phyloP scores from a whole-genome alignment of 2,888 invertebrate species.

The Drosophila mulleri region DNA sequence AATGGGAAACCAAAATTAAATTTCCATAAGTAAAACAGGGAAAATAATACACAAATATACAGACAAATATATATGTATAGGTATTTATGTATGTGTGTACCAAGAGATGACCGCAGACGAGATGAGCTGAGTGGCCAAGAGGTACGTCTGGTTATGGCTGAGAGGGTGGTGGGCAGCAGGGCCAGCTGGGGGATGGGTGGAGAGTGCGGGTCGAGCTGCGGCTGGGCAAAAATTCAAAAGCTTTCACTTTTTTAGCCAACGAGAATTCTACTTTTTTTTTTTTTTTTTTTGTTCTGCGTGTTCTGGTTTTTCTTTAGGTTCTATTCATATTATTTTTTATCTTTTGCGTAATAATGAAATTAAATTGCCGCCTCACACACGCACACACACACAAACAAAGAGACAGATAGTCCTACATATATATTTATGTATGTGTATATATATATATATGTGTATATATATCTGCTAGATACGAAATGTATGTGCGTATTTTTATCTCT shows the following conservation, averaged over 20 bases:
- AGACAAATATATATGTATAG: conserved; percentile 1
- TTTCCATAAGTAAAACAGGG: conserved; percentile 55
- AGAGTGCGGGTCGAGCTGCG: conserved; percentile 14
- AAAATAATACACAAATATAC: conserved; percentile 30
- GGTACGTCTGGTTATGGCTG: neutral
- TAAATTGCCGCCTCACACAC: conserved; percentile 55
- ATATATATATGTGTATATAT: conserved; percentile 8
- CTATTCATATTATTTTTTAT: conserved; percentile 48
- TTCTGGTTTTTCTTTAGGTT: conserved; percentile 25
- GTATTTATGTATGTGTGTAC: conserved; percentile 1
- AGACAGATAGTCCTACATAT: conserved; percentile 6
- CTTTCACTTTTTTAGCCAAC: conserved; percentile 63
- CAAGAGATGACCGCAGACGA: conserved; percentile 25
- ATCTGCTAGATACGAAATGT: conserved; percentile 30
- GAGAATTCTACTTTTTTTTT: conserved; percentile 14
- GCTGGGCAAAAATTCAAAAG: conserved; percentile 46
- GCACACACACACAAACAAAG: conserved; percentile 4
- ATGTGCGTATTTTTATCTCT: conserved; percentile 44
- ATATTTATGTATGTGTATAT: neutral
- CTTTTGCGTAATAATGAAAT: conserved; percentile 71
- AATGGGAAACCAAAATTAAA: conserved; percentile 56
- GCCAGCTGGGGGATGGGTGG: neutral
- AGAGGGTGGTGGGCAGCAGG: neutral
- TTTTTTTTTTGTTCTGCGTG: conserved; percentile 10
- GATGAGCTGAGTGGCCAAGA: conserved; percentile 21